These are phyloP conservation scores for Cyanoderma ruficeps DNA, from an alignment of 2,113 vertebrate genomes.

Conservation along the genomic window DNA sequence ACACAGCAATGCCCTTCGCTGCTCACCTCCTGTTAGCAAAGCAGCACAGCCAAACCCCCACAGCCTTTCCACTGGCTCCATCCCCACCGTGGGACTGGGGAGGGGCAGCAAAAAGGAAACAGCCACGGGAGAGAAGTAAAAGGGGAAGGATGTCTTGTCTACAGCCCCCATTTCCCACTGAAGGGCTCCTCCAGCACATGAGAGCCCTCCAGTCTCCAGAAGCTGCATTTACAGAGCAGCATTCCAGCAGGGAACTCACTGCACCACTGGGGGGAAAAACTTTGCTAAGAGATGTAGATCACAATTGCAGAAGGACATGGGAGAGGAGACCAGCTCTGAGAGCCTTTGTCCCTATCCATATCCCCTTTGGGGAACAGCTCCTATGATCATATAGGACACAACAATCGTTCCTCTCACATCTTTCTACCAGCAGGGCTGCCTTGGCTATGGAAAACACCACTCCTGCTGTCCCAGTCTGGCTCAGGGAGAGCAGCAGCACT, in stretches of 20 bases:
- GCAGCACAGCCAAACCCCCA: not conserved
- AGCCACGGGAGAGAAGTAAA: not conserved
- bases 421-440: not conserved
- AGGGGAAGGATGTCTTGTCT: no score
- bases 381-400: accelerated
- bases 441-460: not conserved
- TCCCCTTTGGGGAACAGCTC: not conserved
- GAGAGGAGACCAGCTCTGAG: not conserved
- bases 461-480: not conserved
- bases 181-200: not conserved
- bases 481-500: not conserved
- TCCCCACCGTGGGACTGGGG: not conserved
- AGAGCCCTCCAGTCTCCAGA: not conserved
- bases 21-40: not conserved
- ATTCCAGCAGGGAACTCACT: not conserved
- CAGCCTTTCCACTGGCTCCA: not conserved
- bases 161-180: not conserved
- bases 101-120: not conserved
- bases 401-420: not conserved
- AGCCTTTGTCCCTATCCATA: not conserved
- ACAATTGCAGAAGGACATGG: not conserved
- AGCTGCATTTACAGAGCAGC: not conserved
- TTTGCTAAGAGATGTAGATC: not conserved
- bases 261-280: not conserved
- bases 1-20: not conserved